A percentile compares a stretch with the other conserved stretches of the same genome.
Conservation (phyloP, 2,113 vertebrate genomes). For the Oriolus oriolus region DNA sequence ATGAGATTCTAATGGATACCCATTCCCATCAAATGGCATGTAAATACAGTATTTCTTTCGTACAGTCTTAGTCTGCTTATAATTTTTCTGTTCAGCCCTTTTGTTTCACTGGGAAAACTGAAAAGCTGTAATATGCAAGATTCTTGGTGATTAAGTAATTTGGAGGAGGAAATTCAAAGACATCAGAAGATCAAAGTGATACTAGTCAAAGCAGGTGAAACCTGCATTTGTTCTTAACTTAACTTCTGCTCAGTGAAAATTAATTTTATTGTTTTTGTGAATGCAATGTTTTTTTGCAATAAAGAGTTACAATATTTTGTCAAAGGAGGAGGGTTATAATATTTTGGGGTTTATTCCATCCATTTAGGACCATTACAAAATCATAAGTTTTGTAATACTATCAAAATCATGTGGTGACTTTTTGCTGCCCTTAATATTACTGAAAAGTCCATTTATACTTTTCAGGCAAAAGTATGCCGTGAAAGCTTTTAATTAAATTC, state of each 20-base stretch:
- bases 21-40: neutral
- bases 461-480: neutral
- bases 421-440: neutral
- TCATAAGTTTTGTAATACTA: neutral
- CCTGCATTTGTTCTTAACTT: neutral
- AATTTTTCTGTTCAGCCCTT: neutral
- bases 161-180: neutral
- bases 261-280: neutral
- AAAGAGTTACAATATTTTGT: neutral
- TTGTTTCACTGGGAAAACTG: neutral
- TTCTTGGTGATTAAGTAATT: neutral
- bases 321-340: neutral
- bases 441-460: neutral
- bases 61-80: neutral
- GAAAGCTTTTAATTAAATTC: conserved; percentile 10
- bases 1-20: neutral
- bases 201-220: neutral
- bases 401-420: neutral
- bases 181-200: neutral
- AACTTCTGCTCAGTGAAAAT: neutral
- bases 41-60: neutral
- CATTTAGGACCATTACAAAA: neutral
- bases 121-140: neutral
- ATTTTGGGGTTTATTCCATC: neutral
- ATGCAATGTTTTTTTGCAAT: neutral